A percentile compares a stretch with the other conserved stretches of the same genome.
Evolutionary conservation across 2,797 vertebrate genomes (phyloP).

Genomic region (Acanthurus tractus): DNA sequence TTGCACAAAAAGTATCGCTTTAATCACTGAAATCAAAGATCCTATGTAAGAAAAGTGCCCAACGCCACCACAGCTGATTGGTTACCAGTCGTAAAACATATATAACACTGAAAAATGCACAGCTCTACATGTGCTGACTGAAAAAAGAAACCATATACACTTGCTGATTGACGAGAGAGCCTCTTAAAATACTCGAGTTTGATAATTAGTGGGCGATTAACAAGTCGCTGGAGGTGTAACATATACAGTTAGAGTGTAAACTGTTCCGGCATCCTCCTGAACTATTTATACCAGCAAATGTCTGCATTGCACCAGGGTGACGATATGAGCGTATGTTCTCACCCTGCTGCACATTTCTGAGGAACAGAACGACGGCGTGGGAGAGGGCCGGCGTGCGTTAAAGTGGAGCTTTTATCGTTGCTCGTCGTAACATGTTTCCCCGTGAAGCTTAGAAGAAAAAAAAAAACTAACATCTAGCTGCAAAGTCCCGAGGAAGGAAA

Average conservation of each 20-base stretch:
- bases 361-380: slow-evolving; percentile 22
- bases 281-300: slow-evolving; percentile 63
- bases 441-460: background rate
- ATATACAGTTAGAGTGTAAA: slow-evolving; percentile 53
- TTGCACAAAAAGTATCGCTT: too few relatives aligned
- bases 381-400: slow-evolving; percentile 24
- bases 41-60: too few relatives aligned
- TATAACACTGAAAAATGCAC: background rate
- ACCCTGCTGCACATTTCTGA: slow-evolving; percentile 35
- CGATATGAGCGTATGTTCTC: slow-evolving; percentile 38
- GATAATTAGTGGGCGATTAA: slow-evolving; percentile 78
- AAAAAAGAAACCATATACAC: slow-evolving; percentile 1
- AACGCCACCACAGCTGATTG: background rate
- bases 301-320: slow-evolving; percentile 57
- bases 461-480: slow-evolving; percentile 12
- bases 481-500: slow-evolving; percentile 24
- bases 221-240: slow-evolving; percentile 64
- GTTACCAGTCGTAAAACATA: background rate
- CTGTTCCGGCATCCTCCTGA: slow-evolving; percentile 35
- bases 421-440: background rate
- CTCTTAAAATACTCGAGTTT: slow-evolving; percentile 65
- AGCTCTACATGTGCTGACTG: background rate
- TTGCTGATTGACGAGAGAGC: slow-evolving; percentile 20
- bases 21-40: background rate
- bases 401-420: background rate